A percentile compares a stretch with the other conserved stretches of the same genome.
These are phyloP conservation scores for Baryphthengus martii DNA, from an alignment of 2,113 vertebrate genomes.

Conservation along the genomic window DNA sequence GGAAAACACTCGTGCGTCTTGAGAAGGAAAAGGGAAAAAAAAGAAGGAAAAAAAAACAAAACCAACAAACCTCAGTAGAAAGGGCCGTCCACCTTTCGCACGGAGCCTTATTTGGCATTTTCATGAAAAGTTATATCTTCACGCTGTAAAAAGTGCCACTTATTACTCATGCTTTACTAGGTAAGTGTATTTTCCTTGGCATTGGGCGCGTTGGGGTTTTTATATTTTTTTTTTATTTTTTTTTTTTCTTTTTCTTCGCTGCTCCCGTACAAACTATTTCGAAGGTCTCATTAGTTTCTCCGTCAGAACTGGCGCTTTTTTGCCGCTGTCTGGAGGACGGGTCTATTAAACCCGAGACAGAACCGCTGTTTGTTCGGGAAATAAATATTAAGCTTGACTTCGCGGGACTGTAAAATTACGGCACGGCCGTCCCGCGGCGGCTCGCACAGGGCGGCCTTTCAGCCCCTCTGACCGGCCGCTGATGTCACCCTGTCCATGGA, in stretches of 20 bases:
- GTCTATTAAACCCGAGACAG: slow-evolving; percentile 42
- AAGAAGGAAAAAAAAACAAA: not conserved
- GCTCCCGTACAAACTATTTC: not conserved
- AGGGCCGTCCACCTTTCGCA: not conserved
- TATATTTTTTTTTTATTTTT: not conserved
- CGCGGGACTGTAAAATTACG: not conserved
- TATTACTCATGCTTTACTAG: slow-evolving; percentile 61
- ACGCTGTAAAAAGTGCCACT: slow-evolving; percentile 34
- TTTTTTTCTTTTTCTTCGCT: not conserved
- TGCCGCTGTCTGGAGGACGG: slow-evolving; percentile 27
- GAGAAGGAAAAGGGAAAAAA: not conserved
- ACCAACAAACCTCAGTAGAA: not conserved
- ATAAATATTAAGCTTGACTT: not conserved
- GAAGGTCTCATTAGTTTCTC: slow-evolving; percentile 41
- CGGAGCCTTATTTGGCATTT: slow-evolving; percentile 34
- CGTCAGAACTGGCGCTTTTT: not conserved
- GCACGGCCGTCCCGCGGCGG: not conserved
- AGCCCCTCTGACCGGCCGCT: not conserved
- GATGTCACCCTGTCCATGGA: not conserved
- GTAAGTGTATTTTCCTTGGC: slow-evolving; percentile 56
- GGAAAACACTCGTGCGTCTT: not conserved
- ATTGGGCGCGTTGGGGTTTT: not conserved
- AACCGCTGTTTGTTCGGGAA: slow-evolving; percentile 33
- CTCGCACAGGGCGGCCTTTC: not conserved
- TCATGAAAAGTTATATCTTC: slow-evolving; percentile 54